phyloP scores from a whole-genome alignment of 2,888 invertebrate species.

The Pterostichus niger region DNA sequence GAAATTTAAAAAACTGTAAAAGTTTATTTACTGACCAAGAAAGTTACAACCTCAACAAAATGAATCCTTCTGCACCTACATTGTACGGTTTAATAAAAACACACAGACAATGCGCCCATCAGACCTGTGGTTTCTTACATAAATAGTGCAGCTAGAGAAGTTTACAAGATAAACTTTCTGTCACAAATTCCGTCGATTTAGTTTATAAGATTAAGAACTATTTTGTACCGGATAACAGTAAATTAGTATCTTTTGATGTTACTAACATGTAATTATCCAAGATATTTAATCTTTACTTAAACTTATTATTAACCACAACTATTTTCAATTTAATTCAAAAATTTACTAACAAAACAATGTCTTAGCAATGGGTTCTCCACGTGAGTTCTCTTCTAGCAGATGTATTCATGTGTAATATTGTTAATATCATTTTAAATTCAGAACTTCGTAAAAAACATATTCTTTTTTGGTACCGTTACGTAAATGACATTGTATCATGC shows the following conservation, averaged over 20 bases:
- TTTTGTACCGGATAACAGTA: too few species aligned
- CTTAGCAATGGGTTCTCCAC: background rate
- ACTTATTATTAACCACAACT: background rate
- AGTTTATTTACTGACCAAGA: too few species aligned
- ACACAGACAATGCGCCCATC: background rate
- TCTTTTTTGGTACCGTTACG: background rate
- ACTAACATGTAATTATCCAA: constrained; percentile 13
- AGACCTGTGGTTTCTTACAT: constrained; percentile 19
- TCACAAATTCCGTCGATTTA: background rate
- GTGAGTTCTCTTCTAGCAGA: constrained; percentile 8
- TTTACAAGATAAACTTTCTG: background rate
- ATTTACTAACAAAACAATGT: background rate
- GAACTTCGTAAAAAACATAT: background rate
- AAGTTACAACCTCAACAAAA: background rate
- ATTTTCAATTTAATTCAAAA: constrained; percentile 5
- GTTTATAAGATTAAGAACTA: too few species aligned
- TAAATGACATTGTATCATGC: background rate
- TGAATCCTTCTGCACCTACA: constrained; percentile 5
- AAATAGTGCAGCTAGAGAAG: background rate
- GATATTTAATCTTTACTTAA: background rate
- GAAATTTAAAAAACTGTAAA: too few species aligned
- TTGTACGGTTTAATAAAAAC: constrained; percentile 9
- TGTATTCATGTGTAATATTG: background rate
- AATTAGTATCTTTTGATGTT: background rate
- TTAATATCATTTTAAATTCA: constrained; percentile 3